Percentiles rank a stretch among this genome's conserved stretches.
These are phyloP conservation scores for Agrilus planipennis DNA, from an alignment of 1,140 invertebrate species.

Conservation along the genomic window DNA sequence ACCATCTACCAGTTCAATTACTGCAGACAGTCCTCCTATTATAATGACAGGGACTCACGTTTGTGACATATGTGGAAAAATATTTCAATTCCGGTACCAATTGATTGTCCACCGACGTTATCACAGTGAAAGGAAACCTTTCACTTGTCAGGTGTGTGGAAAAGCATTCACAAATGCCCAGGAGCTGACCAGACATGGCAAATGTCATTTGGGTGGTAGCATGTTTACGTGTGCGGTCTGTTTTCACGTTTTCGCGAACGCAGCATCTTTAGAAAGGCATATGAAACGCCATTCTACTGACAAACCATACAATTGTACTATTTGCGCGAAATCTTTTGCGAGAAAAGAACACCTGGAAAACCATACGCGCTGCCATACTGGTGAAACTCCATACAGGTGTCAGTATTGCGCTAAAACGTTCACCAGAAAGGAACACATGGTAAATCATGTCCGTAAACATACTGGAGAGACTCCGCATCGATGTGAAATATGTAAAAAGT, in stretches of 20 bases:
- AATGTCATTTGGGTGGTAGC: conserved; percentile 63
- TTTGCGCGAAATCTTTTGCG: conserved; percentile 78
- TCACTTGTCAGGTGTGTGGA: conserved; percentile 70
- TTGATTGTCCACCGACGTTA: conserved; percentile 73
- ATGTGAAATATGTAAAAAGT: conserved; percentile 60
- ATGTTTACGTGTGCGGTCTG: conserved; percentile 64
- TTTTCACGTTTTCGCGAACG: conserved; percentile 63
- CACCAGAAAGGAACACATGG: conserved; percentile 54
- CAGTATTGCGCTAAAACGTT: conserved; percentile 57
- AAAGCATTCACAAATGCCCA: conserved; percentile 65
- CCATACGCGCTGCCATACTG: conserved; percentile 70
- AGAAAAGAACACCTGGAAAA: conserved; percentile 76
- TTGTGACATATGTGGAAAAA: conserved; percentile 73
- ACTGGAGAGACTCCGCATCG: conserved; percentile 62
- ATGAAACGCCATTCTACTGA: conserved; percentile 68
- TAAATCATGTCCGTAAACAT: conserved; percentile 55
- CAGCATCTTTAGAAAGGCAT: conserved; percentile 55
- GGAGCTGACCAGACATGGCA: conserved; percentile 65
- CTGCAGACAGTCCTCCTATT: conserved; percentile 38
- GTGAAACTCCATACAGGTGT: conserved; percentile 66
- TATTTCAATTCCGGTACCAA: conserved; percentile 76
- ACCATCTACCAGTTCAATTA: conserved; percentile 38
- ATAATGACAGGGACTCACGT: conserved; percentile 55
- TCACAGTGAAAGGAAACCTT: conserved; percentile 73
- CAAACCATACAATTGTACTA: conserved; percentile 68